Evolutionary conservation across 1,140 invertebrate species (phyloP).

Genomic region (Ooceraea biroi): DNA sequence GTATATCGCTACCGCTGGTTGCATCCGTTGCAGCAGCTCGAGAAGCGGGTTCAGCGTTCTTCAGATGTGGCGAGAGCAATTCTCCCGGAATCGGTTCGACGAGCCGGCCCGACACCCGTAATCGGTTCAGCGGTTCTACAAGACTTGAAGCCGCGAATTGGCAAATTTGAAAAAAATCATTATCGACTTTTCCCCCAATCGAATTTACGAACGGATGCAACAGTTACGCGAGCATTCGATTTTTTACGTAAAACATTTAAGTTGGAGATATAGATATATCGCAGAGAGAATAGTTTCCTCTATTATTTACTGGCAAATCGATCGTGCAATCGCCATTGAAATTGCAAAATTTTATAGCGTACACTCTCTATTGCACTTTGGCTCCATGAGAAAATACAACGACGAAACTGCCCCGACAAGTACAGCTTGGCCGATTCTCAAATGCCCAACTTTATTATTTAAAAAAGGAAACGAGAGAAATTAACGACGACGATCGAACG

Average conservation of each 20-base stretch:
- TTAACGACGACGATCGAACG: slow-evolving; percentile 6
- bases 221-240: no score
- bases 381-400: neutral
- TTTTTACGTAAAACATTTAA: no score
- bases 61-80: neutral
- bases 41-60: neutral
- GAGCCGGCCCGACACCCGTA: neutral
- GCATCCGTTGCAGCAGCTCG: neutral
- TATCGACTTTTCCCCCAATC: slow-evolving; percentile 11
- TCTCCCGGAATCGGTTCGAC: slow-evolving; percentile 11
- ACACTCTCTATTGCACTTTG: neutral
- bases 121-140: slow-evolving; percentile 4
- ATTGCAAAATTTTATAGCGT: no score
- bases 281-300: no score
- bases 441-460: slow-evolving; percentile 18
- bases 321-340: no score
- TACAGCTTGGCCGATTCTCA: slow-evolving; percentile 22
- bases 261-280: no score
- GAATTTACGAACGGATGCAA: neutral
- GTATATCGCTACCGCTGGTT: neutral
- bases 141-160: neutral
- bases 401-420: slow-evolving; percentile 12
- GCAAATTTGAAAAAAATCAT: neutral
- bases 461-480: neutral
- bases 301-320: no score